Evolutionary conservation across 2,888 invertebrate genomes (phyloP).

Genomic region (Automeris io): DNA sequence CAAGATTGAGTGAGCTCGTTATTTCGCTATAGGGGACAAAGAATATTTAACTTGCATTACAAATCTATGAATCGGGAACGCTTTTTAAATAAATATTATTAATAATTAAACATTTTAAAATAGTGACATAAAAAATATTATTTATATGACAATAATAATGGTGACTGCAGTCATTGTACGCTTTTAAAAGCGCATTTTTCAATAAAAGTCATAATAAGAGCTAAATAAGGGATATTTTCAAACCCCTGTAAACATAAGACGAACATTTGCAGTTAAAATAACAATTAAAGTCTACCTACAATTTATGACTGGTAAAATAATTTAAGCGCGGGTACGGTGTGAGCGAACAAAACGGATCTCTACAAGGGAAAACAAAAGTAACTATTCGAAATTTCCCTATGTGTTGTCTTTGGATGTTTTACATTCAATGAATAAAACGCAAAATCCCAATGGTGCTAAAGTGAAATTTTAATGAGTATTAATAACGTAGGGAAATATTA

Average conservation of each 20-base stretch:
- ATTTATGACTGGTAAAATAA: slow-evolving; percentile 75
- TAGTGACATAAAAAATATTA: slow-evolving; percentile 35
- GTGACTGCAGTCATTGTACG: slow-evolving; percentile 23
- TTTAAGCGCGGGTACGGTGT: slow-evolving; percentile 56
- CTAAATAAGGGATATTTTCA: slow-evolving; percentile 75
- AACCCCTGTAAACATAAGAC: slow-evolving; percentile 48
- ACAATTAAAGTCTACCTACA: slow-evolving; percentile 74
- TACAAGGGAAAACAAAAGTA: slow-evolving; percentile 65
- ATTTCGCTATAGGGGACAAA: slow-evolving; percentile 25
- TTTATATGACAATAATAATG: slow-evolving; percentile 28
- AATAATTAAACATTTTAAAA: slow-evolving; percentile 13
- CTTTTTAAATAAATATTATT: not conserved
- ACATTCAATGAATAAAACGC: slow-evolving; percentile 37
- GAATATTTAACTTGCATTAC: not conserved
- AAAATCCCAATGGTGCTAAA: slow-evolving; percentile 50
- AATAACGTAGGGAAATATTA: slow-evolving; percentile 66
- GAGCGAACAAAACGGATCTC: slow-evolving; percentile 60
- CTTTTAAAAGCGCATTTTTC: slow-evolving; percentile 40
- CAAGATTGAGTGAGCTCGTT: slow-evolving; percentile 24
- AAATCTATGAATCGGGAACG: not conserved
- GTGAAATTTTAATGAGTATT: slow-evolving; percentile 73
- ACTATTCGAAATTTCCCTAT: slow-evolving; percentile 50
- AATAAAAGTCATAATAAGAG: slow-evolving; percentile 65
- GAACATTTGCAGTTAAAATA: slow-evolving; percentile 75
- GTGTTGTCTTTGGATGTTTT: slow-evolving; percentile 53